Evolutionary conservation across 2,113 vertebrate species (phyloP), one percentile per base, ranked within the genome.

Genomic region (Holacanthus passer): DNA sequence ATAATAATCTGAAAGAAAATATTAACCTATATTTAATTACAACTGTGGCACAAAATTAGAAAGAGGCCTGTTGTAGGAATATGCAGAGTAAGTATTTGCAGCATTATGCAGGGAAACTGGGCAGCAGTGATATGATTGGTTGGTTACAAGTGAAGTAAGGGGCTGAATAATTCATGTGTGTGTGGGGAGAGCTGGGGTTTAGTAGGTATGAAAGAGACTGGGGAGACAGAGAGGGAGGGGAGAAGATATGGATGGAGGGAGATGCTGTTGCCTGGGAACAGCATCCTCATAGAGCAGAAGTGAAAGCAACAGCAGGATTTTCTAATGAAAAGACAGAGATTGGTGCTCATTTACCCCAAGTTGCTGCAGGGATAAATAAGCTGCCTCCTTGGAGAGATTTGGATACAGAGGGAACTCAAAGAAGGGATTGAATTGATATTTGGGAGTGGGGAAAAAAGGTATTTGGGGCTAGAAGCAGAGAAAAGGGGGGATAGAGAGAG

Each of bases 181-280:
- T 62, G 58, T 32, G 29, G 27, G 59, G 66, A 53, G 73, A 81
- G 39, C 59, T 67, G 52, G 78, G 75, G 68, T 68, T 39, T 69
- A 67, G 35, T 68, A 17, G 29, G 48, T 76, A 52, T 79, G 72
- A 82, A 87, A 64, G 76, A 63, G 63, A 59, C 45, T 45, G 1
- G 47, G 69, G 73, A 78, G 66, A 77, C 45, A 65, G 53, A 65
- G 60, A 82, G 52, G 73, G 79, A 80, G 84, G 55, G 70, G 80
- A 83, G 56, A 81, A 24, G 56, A 65, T n/a, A 24, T 45, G 67
- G 68, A 71, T 76, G 77, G 79, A 74, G 81, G 87, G 67, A 88
- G 89, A 94, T 92, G 93, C 89, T 93, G 94, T 95, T 95, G 93
- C 94, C 89, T 90, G 90, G 94, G 83, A 94, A 94, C 93, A 92